Percentiles rank a stretch among this genome's conserved stretches.
Conservation (phyloP, 2,113 vertebrate genomes). For the Peucedramus taeniatus region DNA sequence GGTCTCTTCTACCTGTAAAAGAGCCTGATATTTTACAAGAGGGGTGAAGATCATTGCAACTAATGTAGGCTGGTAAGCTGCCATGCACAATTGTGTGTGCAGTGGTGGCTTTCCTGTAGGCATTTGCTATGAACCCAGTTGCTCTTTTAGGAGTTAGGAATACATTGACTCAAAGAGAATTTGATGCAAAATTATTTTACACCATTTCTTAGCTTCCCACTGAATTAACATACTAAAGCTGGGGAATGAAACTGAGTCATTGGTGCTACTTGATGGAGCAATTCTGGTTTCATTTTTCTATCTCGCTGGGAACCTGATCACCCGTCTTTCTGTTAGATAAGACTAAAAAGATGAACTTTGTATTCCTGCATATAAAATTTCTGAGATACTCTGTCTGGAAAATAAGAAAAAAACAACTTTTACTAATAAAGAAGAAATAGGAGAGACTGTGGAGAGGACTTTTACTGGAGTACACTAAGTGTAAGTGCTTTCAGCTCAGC, state of each 20-base stretch:
- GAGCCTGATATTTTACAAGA: neutral
- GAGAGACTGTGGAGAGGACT: neutral
- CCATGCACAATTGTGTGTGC: rapidly evolving
- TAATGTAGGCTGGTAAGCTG: neutral
- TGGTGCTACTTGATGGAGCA: neutral
- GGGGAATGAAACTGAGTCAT: neutral
- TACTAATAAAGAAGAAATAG: neutral
- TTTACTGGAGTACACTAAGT: neutral
- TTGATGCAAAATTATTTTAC: neutral
- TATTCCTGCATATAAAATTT: neutral
- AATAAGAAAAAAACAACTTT: neutral
- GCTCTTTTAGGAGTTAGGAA: neutral
- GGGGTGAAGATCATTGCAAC: neutral
- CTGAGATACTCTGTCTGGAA: neutral
- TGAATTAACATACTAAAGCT: neutral
- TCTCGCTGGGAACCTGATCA: neutral
- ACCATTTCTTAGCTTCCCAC: neutral
- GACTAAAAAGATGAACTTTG: neutral
- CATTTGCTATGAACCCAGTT: neutral
- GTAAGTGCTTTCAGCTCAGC: neutral
- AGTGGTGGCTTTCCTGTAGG: neutral
- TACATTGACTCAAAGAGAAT: neutral
- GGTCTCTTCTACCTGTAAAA: neutral
- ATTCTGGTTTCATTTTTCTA: neutral
- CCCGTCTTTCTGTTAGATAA: neutral